Percentiles rank a stretch among this genome's conserved stretches.
Conservation (phyloP, 2,888 invertebrate genomes). For the Drosophila heteroneura region DNA sequence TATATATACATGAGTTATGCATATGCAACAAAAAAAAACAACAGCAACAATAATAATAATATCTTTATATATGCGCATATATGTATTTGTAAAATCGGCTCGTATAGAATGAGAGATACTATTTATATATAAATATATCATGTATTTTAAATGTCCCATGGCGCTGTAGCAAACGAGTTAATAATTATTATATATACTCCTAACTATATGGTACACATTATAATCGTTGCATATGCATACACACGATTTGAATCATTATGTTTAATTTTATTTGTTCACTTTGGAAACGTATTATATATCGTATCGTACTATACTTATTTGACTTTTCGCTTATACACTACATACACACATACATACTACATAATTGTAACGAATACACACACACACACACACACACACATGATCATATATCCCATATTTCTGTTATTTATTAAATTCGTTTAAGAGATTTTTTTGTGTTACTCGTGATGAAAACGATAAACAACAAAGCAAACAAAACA, state of each 20-base stretch:
- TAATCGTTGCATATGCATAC: conserved; percentile 45
- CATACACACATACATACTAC: conserved; percentile 23
- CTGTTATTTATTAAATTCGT: conserved; percentile 79
- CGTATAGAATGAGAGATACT: conserved; percentile 19
- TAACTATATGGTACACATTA: conserved; percentile 29
- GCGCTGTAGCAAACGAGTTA: conserved; percentile 41
- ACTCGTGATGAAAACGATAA: conserved; percentile 59
- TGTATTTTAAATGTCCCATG: conserved; percentile 37
- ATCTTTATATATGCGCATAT: conserved; percentile 10
- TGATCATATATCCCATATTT: conserved; percentile 70
- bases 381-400: conserved; percentile 10
- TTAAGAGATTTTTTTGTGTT: conserved; percentile 77
- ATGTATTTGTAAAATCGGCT: conserved; percentile 17
- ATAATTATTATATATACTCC: conserved; percentile 25
- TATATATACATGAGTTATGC: conserved; percentile 12
- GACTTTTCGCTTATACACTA: conserved; percentile 62
- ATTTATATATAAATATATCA: conserved; percentile 49
- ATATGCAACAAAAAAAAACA: conserved; percentile 30
- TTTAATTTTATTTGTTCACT: conserved; percentile 66
- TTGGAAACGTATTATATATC: conserved; percentile 73
- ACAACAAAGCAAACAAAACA: conserved; percentile 42
- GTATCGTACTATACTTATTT: conserved; percentile 62
- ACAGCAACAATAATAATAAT: background rate
- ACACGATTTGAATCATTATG: conserved; percentile 39
- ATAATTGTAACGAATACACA: conserved; percentile 46